phyloP scores from a whole-genome alignment of 2,113 vertebrate species.

The Microcebus jonahi region DNA sequence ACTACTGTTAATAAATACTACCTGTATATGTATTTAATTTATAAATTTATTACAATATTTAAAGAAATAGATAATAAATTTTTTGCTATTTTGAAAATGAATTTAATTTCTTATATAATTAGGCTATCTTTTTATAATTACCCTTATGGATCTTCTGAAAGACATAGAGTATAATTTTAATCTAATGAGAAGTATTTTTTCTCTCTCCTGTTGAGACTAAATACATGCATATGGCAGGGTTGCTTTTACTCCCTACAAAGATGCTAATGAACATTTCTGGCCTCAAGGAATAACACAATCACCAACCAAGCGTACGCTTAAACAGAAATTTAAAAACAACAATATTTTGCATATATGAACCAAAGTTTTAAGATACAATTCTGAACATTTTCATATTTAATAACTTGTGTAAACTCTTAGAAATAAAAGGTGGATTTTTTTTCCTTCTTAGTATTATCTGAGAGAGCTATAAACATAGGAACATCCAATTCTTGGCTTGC shows the following conservation, averaged over 20 bases:
- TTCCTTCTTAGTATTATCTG: not conserved
- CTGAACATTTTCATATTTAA: slow-evolving; percentile 16
- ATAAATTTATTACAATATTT: not conserved
- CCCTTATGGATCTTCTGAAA: not conserved
- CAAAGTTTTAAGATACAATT: not conserved
- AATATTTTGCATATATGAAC: not conserved
- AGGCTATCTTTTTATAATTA: slow-evolving; percentile 9
- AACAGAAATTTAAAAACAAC: not conserved
- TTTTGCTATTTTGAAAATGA: not conserved
- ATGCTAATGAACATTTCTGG: slow-evolving; percentile 18
- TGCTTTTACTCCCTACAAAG: slow-evolving; percentile 27
- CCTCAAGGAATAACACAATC: not conserved
- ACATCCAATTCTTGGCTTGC: not conserved
- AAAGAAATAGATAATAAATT: not conserved
- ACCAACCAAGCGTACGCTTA: slow-evolving; percentile 10
- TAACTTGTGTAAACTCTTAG: not conserved
- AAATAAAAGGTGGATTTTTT: not conserved
- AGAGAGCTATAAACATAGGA: not conserved
- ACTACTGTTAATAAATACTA: not conserved
- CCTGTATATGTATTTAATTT: not conserved
- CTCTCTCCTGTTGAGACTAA: slow-evolving; percentile 29
- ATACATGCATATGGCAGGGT: not conserved
- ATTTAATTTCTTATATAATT: not conserved
- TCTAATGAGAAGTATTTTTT: not conserved
- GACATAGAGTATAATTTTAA: not conserved